Evolutionary conservation across 2,888 invertebrate genomes (phyloP).

Genomic region (Malthinus seriepunctatus): DNA sequence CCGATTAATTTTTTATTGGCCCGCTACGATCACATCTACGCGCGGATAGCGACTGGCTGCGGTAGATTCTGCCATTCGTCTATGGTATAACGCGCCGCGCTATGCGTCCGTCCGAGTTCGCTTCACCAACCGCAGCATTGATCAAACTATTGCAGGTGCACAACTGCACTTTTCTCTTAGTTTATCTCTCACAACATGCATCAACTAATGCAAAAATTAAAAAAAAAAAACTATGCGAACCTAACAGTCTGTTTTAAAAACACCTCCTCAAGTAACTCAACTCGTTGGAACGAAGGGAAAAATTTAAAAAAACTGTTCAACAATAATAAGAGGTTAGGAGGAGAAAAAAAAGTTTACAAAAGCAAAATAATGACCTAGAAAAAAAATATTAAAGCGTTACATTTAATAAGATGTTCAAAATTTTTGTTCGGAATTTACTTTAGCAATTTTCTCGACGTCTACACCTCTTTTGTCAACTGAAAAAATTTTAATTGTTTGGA

Average conservation of each 20-base stretch:
- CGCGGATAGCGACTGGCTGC: slow-evolving; percentile 57
- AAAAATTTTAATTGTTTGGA: too few relatives aligned
- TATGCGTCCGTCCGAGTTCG: slow-evolving; percentile 33
- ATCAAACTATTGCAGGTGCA: slow-evolving; percentile 44
- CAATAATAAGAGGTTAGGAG: background rate
- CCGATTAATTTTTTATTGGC: slow-evolving; percentile 19
- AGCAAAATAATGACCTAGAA: background rate
- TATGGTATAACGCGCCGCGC: slow-evolving; percentile 38
- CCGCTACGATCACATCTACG: slow-evolving; percentile 38
- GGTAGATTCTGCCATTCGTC: slow-evolving; percentile 51
- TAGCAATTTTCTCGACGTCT: too few relatives aligned
- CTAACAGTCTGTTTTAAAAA: too few relatives aligned
- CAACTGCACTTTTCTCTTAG: slow-evolving; percentile 28
- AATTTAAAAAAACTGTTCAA: too few relatives aligned
- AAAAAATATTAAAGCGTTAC: background rate
- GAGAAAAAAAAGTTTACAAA: background rate
- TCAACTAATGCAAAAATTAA: background rate
- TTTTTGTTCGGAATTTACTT: too few relatives aligned
- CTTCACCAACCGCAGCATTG: slow-evolving; percentile 40
- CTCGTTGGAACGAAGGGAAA: too few relatives aligned
- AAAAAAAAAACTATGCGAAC: too few relatives aligned
- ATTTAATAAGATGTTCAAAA: too few relatives aligned
- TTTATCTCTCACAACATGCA: slow-evolving; percentile 17
- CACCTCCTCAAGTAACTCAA: too few relatives aligned
- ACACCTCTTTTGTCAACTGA: too few relatives aligned